Percentiles rank a stretch among this genome's conserved stretches.
phyloP scores from a whole-genome alignment of 2,888 invertebrate species.

The Mesorhabditis sp. region DNA sequence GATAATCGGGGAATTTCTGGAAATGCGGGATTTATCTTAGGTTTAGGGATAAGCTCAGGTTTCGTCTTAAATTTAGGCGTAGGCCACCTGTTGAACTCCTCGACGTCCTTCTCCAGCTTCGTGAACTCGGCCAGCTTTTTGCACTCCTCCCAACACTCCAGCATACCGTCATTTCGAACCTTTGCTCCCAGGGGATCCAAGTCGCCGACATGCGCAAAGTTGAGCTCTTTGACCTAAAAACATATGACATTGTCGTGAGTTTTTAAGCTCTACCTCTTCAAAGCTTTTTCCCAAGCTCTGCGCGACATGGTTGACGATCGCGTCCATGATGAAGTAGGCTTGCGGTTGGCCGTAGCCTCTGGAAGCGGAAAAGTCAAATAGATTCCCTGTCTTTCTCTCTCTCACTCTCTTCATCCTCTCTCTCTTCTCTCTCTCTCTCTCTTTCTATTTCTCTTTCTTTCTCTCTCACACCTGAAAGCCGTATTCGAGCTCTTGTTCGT shows the following conservation, averaged over 20 bases:
- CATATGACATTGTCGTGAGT: not conserved
- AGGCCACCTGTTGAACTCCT: slow-evolving; percentile 73
- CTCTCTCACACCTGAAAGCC: slow-evolving; percentile 62
- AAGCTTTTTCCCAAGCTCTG: slow-evolving; percentile 69
- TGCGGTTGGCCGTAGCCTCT: slow-evolving; percentile 87
- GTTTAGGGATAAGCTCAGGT: not conserved
- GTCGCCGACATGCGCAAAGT: slow-evolving; percentile 66
- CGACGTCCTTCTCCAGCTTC: slow-evolving; percentile 66
- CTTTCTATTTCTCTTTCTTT: not conserved
- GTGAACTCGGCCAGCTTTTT: slow-evolving; percentile 69
- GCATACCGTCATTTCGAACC: slow-evolving; percentile 20
- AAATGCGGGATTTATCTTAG: not conserved
- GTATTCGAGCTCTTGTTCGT: slow-evolving; percentile 87
- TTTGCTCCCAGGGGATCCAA: slow-evolving; percentile 14
- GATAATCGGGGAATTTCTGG: slow-evolving; percentile 58
- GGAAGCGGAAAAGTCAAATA: not conserved
- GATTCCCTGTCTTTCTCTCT: not conserved
- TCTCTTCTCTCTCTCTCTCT: not conserved
- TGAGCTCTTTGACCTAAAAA: slow-evolving; percentile 63
- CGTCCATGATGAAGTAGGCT: slow-evolving; percentile 79
- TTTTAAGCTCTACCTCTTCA: slow-evolving; percentile 64
- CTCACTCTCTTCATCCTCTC: too few species aligned
- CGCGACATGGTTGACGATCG: slow-evolving; percentile 74
- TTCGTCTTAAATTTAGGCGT: not conserved
- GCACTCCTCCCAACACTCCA: slow-evolving; percentile 77